These are phyloP conservation scores for Patella depressa DNA, from an alignment of 2,888 invertebrate species.

Conservation along the genomic window DNA sequence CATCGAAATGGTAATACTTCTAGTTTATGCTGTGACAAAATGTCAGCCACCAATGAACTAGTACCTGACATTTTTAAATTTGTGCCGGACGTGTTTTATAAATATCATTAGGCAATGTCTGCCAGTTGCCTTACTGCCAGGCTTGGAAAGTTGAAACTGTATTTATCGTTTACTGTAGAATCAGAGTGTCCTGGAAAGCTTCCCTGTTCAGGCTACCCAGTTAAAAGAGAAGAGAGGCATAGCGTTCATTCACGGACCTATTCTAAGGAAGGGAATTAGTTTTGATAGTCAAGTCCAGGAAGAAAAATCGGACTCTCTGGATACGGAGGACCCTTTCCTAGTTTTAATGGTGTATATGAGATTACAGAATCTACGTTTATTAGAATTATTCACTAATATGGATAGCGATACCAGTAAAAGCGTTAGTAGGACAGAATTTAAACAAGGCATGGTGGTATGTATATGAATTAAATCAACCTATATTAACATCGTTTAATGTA, in stretches of 20 bases:
- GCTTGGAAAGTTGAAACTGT: too few species aligned
- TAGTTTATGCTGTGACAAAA: too few species aligned
- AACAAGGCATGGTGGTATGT: constrained; percentile 38
- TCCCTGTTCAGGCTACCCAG: not conserved
- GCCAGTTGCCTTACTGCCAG: too few species aligned
- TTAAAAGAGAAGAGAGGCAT: not conserved
- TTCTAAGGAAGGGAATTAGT: not conserved
- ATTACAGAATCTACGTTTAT: constrained; percentile 37
- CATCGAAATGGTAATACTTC: too few species aligned
- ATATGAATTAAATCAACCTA: too few species aligned
- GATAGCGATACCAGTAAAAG: constrained; percentile 42
- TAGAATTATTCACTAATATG: constrained; percentile 40
- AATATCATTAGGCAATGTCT: too few species aligned
- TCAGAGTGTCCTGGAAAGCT: not conserved
- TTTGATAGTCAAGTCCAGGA: not conserved
- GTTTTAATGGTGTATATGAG: constrained; percentile 40
- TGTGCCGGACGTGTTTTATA: too few species aligned
- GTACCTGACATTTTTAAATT: too few species aligned
- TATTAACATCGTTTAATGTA: too few species aligned
- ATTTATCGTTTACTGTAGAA: not conserved
- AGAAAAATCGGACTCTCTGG: constrained; percentile 15
- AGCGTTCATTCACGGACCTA: not conserved
- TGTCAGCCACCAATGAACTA: too few species aligned
- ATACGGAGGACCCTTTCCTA: constrained; percentile 38
- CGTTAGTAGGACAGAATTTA: constrained; percentile 37